Conservation (phyloP, 2,113 vertebrate genomes). For the Cricetomys ansorgei region DNA sequence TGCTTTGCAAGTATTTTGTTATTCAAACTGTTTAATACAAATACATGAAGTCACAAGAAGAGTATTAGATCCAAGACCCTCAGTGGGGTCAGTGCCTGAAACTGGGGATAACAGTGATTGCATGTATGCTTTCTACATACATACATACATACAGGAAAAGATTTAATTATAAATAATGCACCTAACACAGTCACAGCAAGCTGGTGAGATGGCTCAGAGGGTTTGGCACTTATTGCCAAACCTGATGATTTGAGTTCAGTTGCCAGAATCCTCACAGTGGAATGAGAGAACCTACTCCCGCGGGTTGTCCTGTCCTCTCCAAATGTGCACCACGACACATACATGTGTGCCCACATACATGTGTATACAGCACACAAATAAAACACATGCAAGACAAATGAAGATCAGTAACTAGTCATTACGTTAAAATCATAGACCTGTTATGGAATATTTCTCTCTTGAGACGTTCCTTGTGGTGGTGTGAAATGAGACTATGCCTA, state of each 20-base stretch:
- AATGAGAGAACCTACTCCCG: not conserved
- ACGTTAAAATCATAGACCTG: not conserved
- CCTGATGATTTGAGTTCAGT: not conserved
- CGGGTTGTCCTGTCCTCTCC: not conserved
- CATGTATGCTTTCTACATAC: not conserved
- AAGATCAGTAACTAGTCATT: not conserved
- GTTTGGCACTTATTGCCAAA: not conserved
- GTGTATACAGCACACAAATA: not conserved
- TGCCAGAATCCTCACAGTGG: not conserved
- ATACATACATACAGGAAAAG: not conserved
- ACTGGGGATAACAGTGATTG: not conserved
- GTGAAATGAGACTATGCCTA: not conserved
- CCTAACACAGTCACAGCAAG: not conserved
- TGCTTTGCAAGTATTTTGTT: not conserved
- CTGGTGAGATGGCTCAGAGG: not conserved
- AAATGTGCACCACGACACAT: not conserved
- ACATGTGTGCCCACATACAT: not conserved
- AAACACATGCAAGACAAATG: not conserved
- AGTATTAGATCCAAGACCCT: not conserved
- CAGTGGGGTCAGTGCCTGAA: not conserved
- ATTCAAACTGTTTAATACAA: not conserved
- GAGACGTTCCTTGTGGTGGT: not conserved
- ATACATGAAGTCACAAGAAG: not conserved
- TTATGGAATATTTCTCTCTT: not conserved
- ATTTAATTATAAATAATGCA: not conserved